A percentile compares a stretch with the other conserved stretches of the same genome.
Evolutionary conservation across 2,113 vertebrate genomes (phyloP).

Genomic region (Sula dactylatra): DNA sequence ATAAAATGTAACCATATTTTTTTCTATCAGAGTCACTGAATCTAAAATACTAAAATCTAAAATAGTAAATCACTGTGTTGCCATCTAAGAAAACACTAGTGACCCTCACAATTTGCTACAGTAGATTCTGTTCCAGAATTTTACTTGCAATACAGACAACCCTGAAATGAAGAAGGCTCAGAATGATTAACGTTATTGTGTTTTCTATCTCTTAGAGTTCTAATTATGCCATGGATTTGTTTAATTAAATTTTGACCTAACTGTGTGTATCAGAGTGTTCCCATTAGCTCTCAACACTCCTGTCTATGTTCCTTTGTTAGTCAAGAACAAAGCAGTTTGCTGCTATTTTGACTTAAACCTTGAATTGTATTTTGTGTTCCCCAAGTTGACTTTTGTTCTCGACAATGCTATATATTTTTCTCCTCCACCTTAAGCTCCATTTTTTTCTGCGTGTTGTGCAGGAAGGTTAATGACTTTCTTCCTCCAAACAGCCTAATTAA

Average conservation of each 20-base stretch:
- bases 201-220: neutral
- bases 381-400: neutral
- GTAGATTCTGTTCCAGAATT: neutral
- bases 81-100: neutral
- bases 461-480: neutral
- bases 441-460: neutral
- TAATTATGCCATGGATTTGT: neutral
- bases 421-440: neutral
- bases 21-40: neutral
- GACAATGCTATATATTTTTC: neutral
- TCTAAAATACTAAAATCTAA: neutral
- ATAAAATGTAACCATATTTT: neutral
- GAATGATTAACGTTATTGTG: neutral
- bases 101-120: neutral
- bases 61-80: neutral
- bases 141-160: neutral
- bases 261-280: neutral
- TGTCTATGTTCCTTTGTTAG: neutral
- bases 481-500: neutral
- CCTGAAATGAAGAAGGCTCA: neutral
- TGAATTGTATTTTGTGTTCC: neutral
- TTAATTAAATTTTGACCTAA: neutral
- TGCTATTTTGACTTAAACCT: neutral
- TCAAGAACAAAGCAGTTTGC: neutral
- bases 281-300: neutral